Conservation (phyloP, 37 sponge, comb jelly and placozoan species). For the Chondrilla cf. caribensis region DNA sequence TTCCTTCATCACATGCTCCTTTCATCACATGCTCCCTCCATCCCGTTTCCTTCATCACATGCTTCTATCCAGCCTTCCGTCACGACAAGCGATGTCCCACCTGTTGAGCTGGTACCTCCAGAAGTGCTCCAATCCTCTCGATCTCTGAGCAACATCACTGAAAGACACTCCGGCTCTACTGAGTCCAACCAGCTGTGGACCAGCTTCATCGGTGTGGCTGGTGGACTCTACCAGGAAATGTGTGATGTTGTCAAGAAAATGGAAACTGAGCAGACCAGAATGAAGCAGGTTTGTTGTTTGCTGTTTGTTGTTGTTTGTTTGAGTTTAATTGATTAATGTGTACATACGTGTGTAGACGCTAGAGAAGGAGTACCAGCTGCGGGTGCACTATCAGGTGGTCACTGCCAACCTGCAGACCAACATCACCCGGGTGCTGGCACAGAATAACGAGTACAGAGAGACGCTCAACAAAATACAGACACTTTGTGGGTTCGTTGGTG, state of each 20-base stretch:
- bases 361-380: slow-evolving; percentile 18
- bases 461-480: slow-evolving; percentile 48
- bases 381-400: slow-evolving; percentile 14
- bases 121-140: not conserved
- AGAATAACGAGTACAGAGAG: slow-evolving; percentile 58
- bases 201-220: slow-evolving; percentile 8
- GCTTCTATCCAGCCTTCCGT: too few species aligned
- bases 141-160: slow-evolving; percentile 12
- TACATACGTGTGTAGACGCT: not conserved
- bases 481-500: not conserved
- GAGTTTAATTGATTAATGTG: too few species aligned
- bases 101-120: not conserved
- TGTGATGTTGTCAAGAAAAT: not conserved
- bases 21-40: too few species aligned
- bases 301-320: too few species aligned
- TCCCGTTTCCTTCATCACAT: too few species aligned
- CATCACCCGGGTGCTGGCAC: slow-evolving; percentile 9
- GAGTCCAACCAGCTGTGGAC: not conserved
- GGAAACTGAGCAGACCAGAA: not conserved
- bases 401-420: slow-evolving; percentile 7
- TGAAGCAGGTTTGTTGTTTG: slow-evolving; percentile 5
- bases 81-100: too few species aligned
- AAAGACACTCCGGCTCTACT: not conserved
- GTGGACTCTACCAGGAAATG: slow-evolving; percentile 2
- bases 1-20: too few species aligned